A percentile compares a stretch with the other conserved stretches of the same genome.
Conservation (phyloP, 2,888 invertebrate species). For the Leptopilina myrica region DNA sequence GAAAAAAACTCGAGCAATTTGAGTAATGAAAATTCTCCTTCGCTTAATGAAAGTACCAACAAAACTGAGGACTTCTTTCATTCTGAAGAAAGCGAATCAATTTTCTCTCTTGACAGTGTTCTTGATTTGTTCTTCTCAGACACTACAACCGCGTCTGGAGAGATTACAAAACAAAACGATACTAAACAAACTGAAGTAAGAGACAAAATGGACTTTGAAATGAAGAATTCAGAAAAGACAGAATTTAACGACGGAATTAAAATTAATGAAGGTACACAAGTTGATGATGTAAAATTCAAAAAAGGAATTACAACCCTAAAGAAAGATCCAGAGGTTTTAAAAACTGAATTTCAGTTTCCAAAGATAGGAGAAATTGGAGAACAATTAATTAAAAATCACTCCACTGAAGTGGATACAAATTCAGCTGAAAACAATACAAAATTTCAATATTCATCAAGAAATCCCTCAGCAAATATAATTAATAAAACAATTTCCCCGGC, state of each 20-base stretch:
- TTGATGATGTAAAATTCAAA: neutral
- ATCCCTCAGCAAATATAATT: neutral
- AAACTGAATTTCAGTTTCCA: neutral
- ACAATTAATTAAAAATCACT: neutral
- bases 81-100: slow-evolving; percentile 40
- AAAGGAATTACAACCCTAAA: neutral
- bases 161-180: neutral
- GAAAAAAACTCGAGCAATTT: neutral
- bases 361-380: neutral
- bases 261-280: too few species aligned
- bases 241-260: neutral
- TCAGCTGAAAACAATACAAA: neutral
- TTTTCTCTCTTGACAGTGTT: slow-evolving; percentile 81
- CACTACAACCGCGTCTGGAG: slow-evolving; percentile 48
- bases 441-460: neutral
- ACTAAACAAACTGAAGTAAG: slow-evolving; percentile 7
- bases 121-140: slow-evolving; percentile 81
- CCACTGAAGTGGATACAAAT: neutral
- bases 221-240: neutral
- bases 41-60: neutral
- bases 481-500: slow-evolving; percentile 20
- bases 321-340: neutral
- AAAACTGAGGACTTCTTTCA: slow-evolving; percentile 52
- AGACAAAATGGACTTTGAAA: neutral
- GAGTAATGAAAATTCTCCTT: neutral